Percentiles rank a stretch among this genome's conserved stretches.
Evolutionary conservation across 2,113 vertebrate genomes (phyloP).

Genomic region (Leptodactylus fuscus): DNA sequence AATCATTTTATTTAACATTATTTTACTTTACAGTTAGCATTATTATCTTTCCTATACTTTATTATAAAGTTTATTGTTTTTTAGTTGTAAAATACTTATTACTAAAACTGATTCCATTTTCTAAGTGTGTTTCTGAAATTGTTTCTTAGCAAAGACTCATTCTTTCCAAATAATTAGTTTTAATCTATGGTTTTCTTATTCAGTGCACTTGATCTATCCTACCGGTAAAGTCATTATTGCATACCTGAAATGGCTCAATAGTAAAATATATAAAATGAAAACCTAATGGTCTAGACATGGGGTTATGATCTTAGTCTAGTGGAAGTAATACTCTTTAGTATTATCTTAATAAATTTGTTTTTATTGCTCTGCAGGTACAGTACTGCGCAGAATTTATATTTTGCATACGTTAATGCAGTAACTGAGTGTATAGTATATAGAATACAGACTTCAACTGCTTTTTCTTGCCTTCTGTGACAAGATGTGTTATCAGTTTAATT

Average conservation of each 20-base stretch:
- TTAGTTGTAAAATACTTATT: neutral
- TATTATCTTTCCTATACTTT: neutral
- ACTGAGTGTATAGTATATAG: too few species aligned
- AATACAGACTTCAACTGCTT: too few species aligned
- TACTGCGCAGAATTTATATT: too few species aligned
- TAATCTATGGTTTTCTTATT: slow-evolving; percentile 14
- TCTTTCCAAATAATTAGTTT: slow-evolving; percentile 15
- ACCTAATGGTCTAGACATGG: neutral
- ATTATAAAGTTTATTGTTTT: too few species aligned
- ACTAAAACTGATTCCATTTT: neutral
- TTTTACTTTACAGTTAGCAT: too few species aligned
- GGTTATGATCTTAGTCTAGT: neutral
- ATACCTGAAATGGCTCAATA: neutral
- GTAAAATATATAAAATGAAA: neutral
- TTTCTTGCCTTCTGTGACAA: too few species aligned
- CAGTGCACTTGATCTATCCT: neutral
- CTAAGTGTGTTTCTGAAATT: slow-evolving; percentile 10
- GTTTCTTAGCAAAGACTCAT: neutral
- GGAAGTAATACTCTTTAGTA: neutral
- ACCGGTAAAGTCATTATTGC: slow-evolving; percentile 4
- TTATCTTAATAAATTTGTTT: neutral
- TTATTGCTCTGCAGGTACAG: neutral
- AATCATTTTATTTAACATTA: too few species aligned
- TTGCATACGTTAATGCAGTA: too few species aligned
- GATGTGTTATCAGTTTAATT: too few species aligned